Base-by-base conservation (phyloP, 2,113 vertebrate genomes). In the Petromus typicus region DNA sequence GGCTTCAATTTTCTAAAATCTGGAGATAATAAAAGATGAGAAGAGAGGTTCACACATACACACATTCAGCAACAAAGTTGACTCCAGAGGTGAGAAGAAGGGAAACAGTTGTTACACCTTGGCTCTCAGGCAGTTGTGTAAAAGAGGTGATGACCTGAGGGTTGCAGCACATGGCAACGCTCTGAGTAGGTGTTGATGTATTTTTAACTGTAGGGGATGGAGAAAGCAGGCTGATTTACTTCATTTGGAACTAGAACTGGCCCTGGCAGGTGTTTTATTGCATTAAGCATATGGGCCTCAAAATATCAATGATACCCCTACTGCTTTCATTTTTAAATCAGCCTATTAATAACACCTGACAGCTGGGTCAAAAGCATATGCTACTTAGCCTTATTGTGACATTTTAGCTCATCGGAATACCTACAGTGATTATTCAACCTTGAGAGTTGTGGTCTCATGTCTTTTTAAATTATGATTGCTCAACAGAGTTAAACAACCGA, bases 251-350 rank as follows among this genome's bases (percentile, higher is more conserved):
- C 51, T 32, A 91, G 69, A 96, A 95, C 64, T 89, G 61, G 54
- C 81, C 86, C 43, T 95, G 95, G 64, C 96, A 97, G 93, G 93
- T 96, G 91, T 97, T 97, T 96, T 93, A 89, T 59, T 97, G 80
- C 63, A 89, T 96, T 93, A 97, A 97, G 59, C 95, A 96, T 97
- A 96, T 97, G 97, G 96, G n/a, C 59, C 75, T 97, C 93, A 97
- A 96, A 97, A 93, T 97, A 91, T 94, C 30, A 32, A 87, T 89
- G 94, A 93, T 83, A 97, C 76, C 91, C 93, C 95, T 95, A 94
- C 89, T 84, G 96, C 75, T 96, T 97, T 96, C 73, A 69, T 91
- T 86, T 93, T 95, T 59, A 93, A 97, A 63, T 83, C 83, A 96
- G 76, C 34, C 91, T 97, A 97, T 97, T 97, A 97, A 97, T 97